phyloP scores from a whole-genome alignment of 2,113 vertebrate genomes.

The Dipodomys merriami region DNA sequence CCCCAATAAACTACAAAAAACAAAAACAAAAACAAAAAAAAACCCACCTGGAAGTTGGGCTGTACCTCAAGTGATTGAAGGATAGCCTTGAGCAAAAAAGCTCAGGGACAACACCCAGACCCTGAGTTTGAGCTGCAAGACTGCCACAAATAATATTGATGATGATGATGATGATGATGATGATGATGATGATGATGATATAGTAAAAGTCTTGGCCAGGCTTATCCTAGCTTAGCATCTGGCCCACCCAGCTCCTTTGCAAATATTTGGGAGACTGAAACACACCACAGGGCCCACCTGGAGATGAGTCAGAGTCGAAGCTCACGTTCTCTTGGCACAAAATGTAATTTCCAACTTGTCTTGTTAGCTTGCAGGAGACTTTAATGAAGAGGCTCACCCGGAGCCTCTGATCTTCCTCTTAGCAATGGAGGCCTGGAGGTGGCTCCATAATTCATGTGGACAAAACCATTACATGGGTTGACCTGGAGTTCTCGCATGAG shows the following conservation, averaged over 20 bases:
- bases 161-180: no score
- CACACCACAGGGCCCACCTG: neutral
- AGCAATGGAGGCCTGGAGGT: fast-evolving
- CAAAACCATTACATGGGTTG: constrained; percentile 7
- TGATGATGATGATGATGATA: no score
- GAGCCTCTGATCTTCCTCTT: neutral
- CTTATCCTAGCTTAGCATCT: neutral
- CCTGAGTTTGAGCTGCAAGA: no score
- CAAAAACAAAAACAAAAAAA: no score
- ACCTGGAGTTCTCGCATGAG: neutral
- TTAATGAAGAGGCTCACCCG: neutral
- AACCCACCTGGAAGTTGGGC: no score
- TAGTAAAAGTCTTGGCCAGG: neutral
- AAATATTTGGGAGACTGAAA: neutral
- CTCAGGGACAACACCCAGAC: no score
- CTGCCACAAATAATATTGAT: no score
- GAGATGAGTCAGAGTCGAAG: neutral
- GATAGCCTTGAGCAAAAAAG: no score
- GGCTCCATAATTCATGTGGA: constrained; percentile 24
- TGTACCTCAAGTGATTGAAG: no score
- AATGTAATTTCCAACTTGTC: neutral
- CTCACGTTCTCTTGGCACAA: neutral
- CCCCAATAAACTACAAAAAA: no score
- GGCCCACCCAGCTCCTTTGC: neutral
- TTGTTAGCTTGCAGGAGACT: neutral